Percentiles rank a stretch among this genome's conserved stretches.
phyloP scores from a whole-genome alignment of 2,888 invertebrate species.

The Odontomyia ornata region DNA sequence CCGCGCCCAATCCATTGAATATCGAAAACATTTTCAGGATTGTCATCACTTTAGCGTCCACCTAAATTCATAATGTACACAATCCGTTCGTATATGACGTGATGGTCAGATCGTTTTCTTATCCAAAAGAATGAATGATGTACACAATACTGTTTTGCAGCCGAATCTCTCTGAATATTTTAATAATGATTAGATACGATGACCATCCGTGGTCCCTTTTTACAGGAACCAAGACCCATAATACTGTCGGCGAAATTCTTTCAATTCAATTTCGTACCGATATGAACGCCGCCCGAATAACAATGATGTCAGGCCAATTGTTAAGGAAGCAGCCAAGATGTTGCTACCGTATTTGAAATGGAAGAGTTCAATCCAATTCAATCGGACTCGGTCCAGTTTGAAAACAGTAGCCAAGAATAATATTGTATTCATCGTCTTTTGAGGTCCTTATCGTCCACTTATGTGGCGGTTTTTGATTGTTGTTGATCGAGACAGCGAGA shows the following conservation, averaged over 20 bases:
- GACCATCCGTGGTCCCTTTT: constrained; percentile 35
- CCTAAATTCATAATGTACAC: neutral
- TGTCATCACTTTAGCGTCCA: constrained; percentile 6
- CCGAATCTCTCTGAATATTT: constrained; percentile 33
- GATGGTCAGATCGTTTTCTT: neutral
- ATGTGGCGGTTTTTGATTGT: constrained; percentile 28
- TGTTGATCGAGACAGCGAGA: constrained; percentile 38
- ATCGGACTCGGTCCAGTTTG: neutral
- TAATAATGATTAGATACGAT: constrained; percentile 41
- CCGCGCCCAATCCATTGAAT: neutral
- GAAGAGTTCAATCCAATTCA: neutral
- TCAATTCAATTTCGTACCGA: constrained; percentile 47
- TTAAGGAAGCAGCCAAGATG: constrained; percentile 23
- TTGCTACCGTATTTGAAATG: constrained; percentile 11
- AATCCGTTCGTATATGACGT: neutral
- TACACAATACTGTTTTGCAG: constrained; percentile 32
- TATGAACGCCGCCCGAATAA: constrained; percentile 47
- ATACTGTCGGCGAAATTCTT: constrained; percentile 44
- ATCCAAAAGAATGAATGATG: neutral
- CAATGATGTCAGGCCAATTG: constrained; percentile 46
- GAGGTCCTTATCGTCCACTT: constrained; percentile 42
- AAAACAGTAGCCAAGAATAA: constrained; percentile 31
- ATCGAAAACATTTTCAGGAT: neutral
- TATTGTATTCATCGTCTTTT: constrained; percentile 16
- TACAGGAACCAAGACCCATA: constrained; percentile 18